Evolutionary conservation across 2,113 vertebrate genomes (phyloP).

Genomic region (Amblyornis subalaris): DNA sequence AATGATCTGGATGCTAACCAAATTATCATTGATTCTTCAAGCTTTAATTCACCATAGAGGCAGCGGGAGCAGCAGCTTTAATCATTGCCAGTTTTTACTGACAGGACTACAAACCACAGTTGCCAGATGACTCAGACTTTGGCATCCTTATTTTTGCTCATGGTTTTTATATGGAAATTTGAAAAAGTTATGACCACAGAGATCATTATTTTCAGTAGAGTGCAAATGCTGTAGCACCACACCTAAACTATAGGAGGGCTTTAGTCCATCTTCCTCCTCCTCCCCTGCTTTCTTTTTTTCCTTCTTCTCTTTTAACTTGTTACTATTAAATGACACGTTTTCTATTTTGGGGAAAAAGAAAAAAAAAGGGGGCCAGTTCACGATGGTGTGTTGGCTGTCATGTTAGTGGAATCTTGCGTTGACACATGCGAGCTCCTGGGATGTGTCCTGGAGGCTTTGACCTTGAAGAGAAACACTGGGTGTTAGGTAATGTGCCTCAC

Average conservation of each 20-base stretch:
- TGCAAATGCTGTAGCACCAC: slow-evolving; percentile 12
- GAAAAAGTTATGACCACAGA: slow-evolving; percentile 27
- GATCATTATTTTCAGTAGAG: slow-evolving; percentile 46
- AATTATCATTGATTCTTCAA: slow-evolving; percentile 28
- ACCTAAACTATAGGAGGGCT: slow-evolving; percentile 32
- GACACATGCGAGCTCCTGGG: neutral
- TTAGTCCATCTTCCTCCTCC: neutral
- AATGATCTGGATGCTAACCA: slow-evolving; percentile 26
- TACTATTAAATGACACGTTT: neutral
- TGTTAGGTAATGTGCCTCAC: neutral
- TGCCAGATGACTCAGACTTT: slow-evolving; percentile 59
- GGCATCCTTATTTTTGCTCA: slow-evolving; percentile 27
- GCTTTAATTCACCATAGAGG: slow-evolving; percentile 22
- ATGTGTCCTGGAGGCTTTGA: slow-evolving; percentile 8
- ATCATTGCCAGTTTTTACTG: slow-evolving; percentile 51
- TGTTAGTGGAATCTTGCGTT: neutral
- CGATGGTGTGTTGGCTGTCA: neutral
- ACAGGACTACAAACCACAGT: slow-evolving; percentile 14
- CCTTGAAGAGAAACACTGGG: neutral
- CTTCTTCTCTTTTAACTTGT: neutral
- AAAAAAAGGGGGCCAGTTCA: neutral
- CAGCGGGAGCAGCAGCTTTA: slow-evolving; percentile 31
- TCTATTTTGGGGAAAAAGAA: neutral
- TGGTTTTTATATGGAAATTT: slow-evolving; percentile 56
- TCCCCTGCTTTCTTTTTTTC: neutral